A percentile compares a stretch with the other conserved stretches of the same genome.
phyloP scores from a whole-genome alignment of 2,888 invertebrate genomes.

The Cephus pygmeus region DNA sequence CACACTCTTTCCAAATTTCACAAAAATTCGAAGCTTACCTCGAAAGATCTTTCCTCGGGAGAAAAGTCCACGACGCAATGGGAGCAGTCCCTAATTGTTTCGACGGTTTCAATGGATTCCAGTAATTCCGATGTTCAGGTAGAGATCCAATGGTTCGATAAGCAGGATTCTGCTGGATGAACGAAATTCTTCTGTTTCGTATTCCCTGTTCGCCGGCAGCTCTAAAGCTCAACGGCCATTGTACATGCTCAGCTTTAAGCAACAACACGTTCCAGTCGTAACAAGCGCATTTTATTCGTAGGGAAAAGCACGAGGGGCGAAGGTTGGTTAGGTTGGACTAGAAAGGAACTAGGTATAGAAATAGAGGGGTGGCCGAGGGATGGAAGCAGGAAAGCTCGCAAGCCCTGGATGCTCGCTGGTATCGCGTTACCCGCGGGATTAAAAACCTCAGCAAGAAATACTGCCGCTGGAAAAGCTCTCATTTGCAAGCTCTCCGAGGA shows the following conservation, averaged over 20 bases:
- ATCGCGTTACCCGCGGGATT: constrained; percentile 53
- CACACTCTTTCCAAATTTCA: constrained; percentile 11
- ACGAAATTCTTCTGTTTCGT: too few species aligned
- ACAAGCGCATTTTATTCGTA: constrained; percentile 26
- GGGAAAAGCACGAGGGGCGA: neutral
- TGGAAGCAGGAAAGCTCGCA: constrained; percentile 18
- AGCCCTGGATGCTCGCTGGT: constrained; percentile 35
- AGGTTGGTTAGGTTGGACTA: too few species aligned
- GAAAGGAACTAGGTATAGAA: neutral
- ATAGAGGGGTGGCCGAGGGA: neutral
- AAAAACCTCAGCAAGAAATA: constrained; percentile 58
- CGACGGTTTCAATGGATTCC: too few species aligned
- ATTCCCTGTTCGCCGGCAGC: too few species aligned
- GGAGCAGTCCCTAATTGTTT: too few species aligned
- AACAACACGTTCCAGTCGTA: constrained; percentile 29
- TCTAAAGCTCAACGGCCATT: constrained; percentile 16
- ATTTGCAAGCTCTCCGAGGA: constrained; percentile 49
- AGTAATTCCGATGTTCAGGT: too few species aligned
- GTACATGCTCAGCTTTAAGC: constrained; percentile 38
- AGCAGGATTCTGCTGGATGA: too few species aligned
- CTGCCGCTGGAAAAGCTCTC: constrained; percentile 54
- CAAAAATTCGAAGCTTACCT: constrained; percentile 34
- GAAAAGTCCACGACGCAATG: too few species aligned
- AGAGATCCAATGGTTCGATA: too few species aligned
- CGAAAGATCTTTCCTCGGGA: too few species aligned